Evolutionary conservation across 2,113 vertebrate species (phyloP), one percentile per base, ranked within the genome.

Genomic region (Talpa occidentalis): DNA sequence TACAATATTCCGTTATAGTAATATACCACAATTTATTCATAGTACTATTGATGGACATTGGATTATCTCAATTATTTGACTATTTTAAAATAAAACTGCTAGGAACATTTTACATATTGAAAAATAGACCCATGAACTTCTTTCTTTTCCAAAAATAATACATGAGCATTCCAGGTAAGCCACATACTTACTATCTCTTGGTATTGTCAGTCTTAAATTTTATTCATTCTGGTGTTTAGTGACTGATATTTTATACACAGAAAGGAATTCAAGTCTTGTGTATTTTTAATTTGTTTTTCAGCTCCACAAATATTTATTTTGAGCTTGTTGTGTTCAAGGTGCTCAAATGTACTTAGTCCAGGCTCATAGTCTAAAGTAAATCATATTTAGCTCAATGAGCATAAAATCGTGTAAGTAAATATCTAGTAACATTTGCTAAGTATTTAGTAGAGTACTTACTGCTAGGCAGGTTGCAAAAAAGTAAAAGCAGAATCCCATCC

Each of bases 391-490:
- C 44, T 91, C 74, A 78, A 37, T 78, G 14, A 59, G 37, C 47
- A 81, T 54, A 91, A 40, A 76, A 72, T 44, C 9, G 59, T 56
- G 82, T 76, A 85, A 88, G 30, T 59, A 80, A 54, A 77, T 60
- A 91, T 70, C 84, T 88, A 84, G 8, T 84, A 69, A 88, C 72
- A 94, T 15, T 93, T 81, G 60, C 21, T 66, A 80, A 88, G 30
- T 64, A 66, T 4, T 69, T 49, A 85, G 28, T 22, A 81, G 17
- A 49, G 12, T 93, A 7, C n/a, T 90, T 44, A 79, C 70, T 83
- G 3, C 37, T 94, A 37, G 26, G 14, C 86, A 77, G 19, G 11
- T 52, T 30, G 15, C 7, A 86, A 52, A n/a, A 70, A 89, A 72
- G 15, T 64, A 47, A 79, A 88, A 88, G 35, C 28, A 62, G 52